Conservation (phyloP, 2,797 vertebrate species). For the Bothrops alternatus region DNA sequence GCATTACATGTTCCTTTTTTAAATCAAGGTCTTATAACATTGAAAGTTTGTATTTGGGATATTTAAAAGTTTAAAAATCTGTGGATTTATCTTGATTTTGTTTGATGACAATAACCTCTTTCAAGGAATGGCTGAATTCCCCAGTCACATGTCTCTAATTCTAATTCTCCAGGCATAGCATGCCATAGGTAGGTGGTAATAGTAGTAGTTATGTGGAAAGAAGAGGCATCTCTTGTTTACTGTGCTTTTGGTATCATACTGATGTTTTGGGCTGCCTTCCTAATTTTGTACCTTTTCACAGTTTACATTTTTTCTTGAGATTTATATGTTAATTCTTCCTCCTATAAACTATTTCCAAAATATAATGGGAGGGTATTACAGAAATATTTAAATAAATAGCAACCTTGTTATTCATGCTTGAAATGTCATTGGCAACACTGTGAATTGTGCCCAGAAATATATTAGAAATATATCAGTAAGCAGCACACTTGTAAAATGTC, state of each 20-base stretch:
- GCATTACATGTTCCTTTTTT: neutral
- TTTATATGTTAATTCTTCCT: neutral
- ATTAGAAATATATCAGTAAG: neutral
- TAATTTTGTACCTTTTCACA: neutral
- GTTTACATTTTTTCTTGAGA: neutral
- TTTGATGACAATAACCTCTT: neutral
- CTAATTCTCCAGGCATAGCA: neutral
- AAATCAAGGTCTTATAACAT: neutral
- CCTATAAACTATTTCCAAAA: neutral
- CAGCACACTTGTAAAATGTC: neutral
- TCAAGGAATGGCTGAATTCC: neutral
- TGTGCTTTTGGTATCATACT: neutral
- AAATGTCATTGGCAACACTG: neutral
- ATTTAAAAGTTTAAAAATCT: neutral
- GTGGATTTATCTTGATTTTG: neutral
- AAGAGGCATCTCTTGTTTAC: neutral
- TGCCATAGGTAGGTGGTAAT: neutral
- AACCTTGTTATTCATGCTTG: neutral
- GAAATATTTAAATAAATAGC: neutral
- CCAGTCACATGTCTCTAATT: neutral
- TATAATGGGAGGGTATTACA: neutral
- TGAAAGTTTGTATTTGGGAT: neutral
- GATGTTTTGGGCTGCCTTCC: neutral
- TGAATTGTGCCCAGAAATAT: neutral
- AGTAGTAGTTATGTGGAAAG: neutral